A percentile compares a stretch with the other conserved stretches of the same genome.
Conservation (phyloP, 2,888 invertebrate genomes). For the Eupithecia abbreviata region DNA sequence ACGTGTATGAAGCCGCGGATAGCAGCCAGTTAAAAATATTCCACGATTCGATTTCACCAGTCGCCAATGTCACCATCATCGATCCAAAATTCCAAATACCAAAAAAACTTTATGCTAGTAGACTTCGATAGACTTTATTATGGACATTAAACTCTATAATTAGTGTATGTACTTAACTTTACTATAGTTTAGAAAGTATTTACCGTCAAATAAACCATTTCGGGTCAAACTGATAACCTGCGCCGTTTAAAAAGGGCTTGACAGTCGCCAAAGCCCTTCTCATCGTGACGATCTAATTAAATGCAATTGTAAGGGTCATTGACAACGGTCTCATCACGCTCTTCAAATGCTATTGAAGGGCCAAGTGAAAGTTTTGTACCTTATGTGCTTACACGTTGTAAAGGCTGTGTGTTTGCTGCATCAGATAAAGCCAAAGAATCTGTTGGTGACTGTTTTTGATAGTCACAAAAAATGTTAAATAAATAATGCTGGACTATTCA, state of each 20-base stretch:
- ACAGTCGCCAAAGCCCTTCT: conserved; percentile 10
- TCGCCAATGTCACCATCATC: too few relatives aligned
- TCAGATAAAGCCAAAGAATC: neutral
- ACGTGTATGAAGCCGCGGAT: too few relatives aligned
- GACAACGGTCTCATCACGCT: conserved; percentile 30
- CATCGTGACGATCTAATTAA: conserved; percentile 21
- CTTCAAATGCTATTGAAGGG: conserved; percentile 58
- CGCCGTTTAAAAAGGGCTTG: conserved; percentile 9
- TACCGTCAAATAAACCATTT: neutral
- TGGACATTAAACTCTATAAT: neutral
- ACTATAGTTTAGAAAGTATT: neutral
- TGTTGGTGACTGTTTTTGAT: neutral
- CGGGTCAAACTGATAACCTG: conserved; percentile 6
- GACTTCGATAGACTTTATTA: too few relatives aligned
- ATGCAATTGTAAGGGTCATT: conserved; percentile 30
- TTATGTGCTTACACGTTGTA: conserved; percentile 50
- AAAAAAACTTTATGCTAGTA: too few relatives aligned
- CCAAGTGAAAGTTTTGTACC: conserved; percentile 75
- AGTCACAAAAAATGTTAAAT: neutral
- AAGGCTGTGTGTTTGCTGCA: neutral
- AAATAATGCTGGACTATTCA: too few relatives aligned
- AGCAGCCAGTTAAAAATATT: too few relatives aligned
- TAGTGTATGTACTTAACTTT: neutral
- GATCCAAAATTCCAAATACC: too few relatives aligned
- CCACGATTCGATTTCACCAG: too few relatives aligned